Conservation (phyloP, 2,113 vertebrate genomes). For the Vulpes ferrilata region DNA sequence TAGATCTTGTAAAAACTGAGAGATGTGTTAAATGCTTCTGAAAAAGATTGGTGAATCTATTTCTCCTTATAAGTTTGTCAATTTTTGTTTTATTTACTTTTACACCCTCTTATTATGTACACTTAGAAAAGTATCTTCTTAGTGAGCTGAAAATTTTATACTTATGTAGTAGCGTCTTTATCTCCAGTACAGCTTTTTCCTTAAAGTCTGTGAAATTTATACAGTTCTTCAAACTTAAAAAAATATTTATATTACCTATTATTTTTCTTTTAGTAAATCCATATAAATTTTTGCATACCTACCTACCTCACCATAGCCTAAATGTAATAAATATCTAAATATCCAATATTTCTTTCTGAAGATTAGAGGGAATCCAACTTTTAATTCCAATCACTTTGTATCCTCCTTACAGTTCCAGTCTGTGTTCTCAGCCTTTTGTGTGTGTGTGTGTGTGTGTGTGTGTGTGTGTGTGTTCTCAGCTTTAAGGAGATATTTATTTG, state of each 20-base stretch:
- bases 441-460: neutral
- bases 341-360: neutral
- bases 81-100: constrained; percentile 34
- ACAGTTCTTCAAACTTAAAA: neutral
- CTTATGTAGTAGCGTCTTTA: neutral
- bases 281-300: neutral
- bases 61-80: neutral
- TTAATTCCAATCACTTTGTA: neutral
- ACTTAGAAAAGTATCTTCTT: constrained; percentile 41
- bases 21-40: neutral
- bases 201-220: neutral
- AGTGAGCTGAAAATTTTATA: constrained; percentile 9
- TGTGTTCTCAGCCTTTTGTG: neutral
- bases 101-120: neutral
- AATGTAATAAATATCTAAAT: constrained; percentile 24
- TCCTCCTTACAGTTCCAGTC: neutral
- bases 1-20: neutral
- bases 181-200: neutral
- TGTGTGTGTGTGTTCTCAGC: neutral
- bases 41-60: constrained; percentile 12
- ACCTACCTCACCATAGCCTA: neutral
- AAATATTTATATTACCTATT: neutral
- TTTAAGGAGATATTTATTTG: constrained; percentile 42
- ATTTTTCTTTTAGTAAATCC: constrained; percentile 14
- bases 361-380: neutral